Evolutionary conservation across 2,888 invertebrate species (phyloP).

Genomic region (Erebia aethiops): DNA sequence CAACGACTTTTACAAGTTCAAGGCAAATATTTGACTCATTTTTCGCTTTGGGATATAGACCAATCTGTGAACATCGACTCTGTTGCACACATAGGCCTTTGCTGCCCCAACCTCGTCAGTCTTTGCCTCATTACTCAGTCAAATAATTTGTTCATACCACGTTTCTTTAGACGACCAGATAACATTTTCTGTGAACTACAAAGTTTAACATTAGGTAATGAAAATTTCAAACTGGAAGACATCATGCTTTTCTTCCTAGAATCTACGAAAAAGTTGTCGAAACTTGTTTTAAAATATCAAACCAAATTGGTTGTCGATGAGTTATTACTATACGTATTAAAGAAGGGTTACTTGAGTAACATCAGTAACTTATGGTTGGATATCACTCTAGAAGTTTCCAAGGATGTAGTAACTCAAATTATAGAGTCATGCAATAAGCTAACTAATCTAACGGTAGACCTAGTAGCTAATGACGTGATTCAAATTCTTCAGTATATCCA

Average conservation of each 20-base stretch:
- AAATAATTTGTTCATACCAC: conserved; percentile 63
- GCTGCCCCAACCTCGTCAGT: conserved; percentile 69
- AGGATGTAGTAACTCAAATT: conserved; percentile 62
- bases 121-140: conserved; percentile 76
- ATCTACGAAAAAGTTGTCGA: conserved; percentile 65
- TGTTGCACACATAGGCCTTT: conserved; percentile 63
- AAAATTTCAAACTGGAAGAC: conserved; percentile 67
- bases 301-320: conserved; percentile 67
- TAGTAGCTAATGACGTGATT: conserved; percentile 55
- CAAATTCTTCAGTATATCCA: conserved; percentile 66
- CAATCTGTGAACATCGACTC: conserved; percentile 69
- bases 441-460: conserved; percentile 69
- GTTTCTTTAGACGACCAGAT: conserved; percentile 57
- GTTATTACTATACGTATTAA: conserved; percentile 60
- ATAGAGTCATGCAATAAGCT: conserved; percentile 67
- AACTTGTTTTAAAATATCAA: conserved; percentile 71
- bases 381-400: conserved; percentile 73
- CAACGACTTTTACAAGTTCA: conserved; percentile 65
- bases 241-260: conserved; percentile 69
- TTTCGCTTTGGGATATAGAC: conserved; percentile 75
- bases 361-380: conserved; percentile 72
- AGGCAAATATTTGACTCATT: conserved; percentile 72
- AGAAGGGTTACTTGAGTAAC: conserved; percentile 65
- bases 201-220: conserved; percentile 71
- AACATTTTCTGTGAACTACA: conserved; percentile 66